A percentile compares a stretch with the other conserved stretches of the same genome.
phyloP scores from a whole-genome alignment of 2,888 invertebrate species.

The Volucella bombylans region DNA sequence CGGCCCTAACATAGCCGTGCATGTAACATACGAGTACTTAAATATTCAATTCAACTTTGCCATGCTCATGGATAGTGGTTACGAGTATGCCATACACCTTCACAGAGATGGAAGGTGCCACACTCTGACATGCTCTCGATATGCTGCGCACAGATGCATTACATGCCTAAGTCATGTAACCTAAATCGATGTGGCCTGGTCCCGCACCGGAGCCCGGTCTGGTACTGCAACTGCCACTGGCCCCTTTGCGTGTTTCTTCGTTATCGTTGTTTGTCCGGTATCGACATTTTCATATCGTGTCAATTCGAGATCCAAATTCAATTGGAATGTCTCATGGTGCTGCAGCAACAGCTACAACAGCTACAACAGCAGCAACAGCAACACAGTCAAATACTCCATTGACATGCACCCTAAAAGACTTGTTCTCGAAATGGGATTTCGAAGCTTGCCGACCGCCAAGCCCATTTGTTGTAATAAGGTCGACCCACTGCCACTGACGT shows the following conservation, averaged over 20 bases:
- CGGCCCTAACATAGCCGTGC: slow-evolving; percentile 22
- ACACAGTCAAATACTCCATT: slow-evolving; percentile 7
- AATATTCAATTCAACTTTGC: slow-evolving; percentile 41
- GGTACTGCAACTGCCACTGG: neutral
- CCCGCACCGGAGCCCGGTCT: neutral
- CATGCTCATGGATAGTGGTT: slow-evolving; percentile 52
- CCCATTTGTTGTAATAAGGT: slow-evolving; percentile 73
- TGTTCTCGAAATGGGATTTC: slow-evolving; percentile 47
- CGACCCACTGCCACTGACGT: slow-evolving; percentile 54
- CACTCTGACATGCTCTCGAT: slow-evolving; percentile 41
- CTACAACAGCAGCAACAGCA: neutral
- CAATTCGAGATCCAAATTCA: slow-evolving; percentile 52
- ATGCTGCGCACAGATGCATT: slow-evolving; percentile 50
- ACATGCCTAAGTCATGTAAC: slow-evolving; percentile 69
- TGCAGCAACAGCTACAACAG: too few relatives aligned
- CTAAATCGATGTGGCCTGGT: slow-evolving; percentile 60
- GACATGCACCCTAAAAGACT: slow-evolving; percentile 26
- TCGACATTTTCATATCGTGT: slow-evolving; percentile 67
- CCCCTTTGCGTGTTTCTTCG: neutral
- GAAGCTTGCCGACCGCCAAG: slow-evolving; percentile 67
- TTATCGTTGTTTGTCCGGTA: slow-evolving; percentile 14
- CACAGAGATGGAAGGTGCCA: slow-evolving; percentile 45
- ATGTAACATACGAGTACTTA: slow-evolving; percentile 40
- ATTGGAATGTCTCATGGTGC: slow-evolving; percentile 43
- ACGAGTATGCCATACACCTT: slow-evolving; percentile 19